Percentiles rank a stretch among this genome's conserved stretches.
Conservation (phyloP, 2,888 invertebrate genomes). For the Netelia fuscicornis region DNA sequence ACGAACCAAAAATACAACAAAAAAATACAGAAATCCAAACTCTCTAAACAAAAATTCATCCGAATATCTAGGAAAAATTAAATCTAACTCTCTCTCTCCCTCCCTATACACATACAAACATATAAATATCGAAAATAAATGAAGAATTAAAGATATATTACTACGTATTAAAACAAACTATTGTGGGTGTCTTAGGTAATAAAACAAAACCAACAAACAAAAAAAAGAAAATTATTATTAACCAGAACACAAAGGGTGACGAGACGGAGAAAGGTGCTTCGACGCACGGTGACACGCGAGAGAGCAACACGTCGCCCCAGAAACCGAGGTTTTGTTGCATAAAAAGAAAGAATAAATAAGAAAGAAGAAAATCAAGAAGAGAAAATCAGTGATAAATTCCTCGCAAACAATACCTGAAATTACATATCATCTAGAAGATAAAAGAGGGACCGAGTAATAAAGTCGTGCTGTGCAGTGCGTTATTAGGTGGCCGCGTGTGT, state of each 20-base stretch:
- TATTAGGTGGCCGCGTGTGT: slow-evolving; percentile 19
- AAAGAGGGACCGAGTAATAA: slow-evolving; percentile 33
- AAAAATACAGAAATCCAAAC: slow-evolving; percentile 2
- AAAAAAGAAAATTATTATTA: no score
- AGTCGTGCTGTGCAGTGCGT: slow-evolving; percentile 46
- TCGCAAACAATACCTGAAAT: slow-evolving; percentile 52
- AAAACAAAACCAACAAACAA: no score
- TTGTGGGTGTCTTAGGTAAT: no score
- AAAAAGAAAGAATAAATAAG: neutral
- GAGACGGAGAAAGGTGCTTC: neutral
- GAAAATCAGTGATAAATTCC: slow-evolving; percentile 43
- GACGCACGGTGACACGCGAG: neutral
- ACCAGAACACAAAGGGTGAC: neutral
- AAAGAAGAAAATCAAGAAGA: neutral
- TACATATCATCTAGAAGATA: slow-evolving; percentile 69
- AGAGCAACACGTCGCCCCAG: neutral
- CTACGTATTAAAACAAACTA: neutral
- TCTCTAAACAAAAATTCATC: slow-evolving; percentile 27
- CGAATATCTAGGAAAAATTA: slow-evolving; percentile 30
- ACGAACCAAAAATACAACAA: slow-evolving; percentile 27
- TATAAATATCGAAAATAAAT: slow-evolving; percentile 14
- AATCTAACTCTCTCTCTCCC: slow-evolving; percentile 4
- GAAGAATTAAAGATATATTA: neutral
- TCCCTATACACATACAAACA: slow-evolving; percentile 19
- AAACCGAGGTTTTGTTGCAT: neutral